Evolutionary conservation across 2,888 invertebrate genomes (phyloP).

Genomic region (Acleris laterana): DNA sequence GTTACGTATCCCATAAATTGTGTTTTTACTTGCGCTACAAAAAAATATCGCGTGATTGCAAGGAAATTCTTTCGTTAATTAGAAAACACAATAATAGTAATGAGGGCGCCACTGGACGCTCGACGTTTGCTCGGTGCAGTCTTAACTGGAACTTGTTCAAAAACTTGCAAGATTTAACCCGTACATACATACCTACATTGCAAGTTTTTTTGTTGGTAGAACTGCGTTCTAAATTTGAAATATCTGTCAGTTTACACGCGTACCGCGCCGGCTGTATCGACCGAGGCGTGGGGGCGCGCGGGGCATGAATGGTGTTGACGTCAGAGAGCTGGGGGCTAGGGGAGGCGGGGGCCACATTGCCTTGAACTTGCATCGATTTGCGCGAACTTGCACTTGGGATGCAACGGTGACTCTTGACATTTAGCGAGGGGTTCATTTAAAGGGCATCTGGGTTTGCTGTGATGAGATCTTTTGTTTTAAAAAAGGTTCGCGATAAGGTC

Average conservation of each 20-base stretch:
- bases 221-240: neutral
- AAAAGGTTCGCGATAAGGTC: too few relatives aligned
- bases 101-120: too few relatives aligned
- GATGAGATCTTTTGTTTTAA: neutral
- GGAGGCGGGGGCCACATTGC: constrained; percentile 32
- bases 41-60: too few relatives aligned
- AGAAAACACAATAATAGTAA: too few relatives aligned
- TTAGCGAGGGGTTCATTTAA: constrained; percentile 1
- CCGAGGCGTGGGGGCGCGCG: constrained; percentile 7
- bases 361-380: constrained; percentile 58
- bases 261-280: constrained; percentile 18
- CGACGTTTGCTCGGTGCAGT: too few relatives aligned
- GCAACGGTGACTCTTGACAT: constrained; percentile 36
- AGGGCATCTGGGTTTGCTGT: neutral
- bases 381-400: constrained; percentile 50
- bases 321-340: constrained; percentile 12
- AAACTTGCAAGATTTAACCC: too few relatives aligned
- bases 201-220: too few relatives aligned
- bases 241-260: neutral
- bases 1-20: too few relatives aligned
- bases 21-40: too few relatives aligned
- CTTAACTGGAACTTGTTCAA: too few relatives aligned
- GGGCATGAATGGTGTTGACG: constrained; percentile 35
- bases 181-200: too few relatives aligned
- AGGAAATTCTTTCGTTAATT: too few relatives aligned